These are phyloP conservation scores for Lathronympha strigana DNA, from an alignment of 2,888 invertebrate genomes.

Conservation along the genomic window DNA sequence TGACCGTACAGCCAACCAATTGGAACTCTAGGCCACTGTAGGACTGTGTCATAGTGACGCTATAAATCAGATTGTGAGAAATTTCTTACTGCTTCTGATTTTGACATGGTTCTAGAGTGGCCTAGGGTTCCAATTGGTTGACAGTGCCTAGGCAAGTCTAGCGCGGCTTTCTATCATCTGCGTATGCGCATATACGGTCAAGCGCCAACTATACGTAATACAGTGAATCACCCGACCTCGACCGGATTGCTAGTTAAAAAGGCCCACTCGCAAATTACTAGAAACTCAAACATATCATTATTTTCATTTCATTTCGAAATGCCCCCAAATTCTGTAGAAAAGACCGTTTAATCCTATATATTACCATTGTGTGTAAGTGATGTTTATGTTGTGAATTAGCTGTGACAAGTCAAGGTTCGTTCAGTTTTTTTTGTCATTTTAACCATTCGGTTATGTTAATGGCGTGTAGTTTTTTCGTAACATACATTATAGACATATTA, in stretches of 20 bases:
- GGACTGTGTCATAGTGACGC: too few species aligned
- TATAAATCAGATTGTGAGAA: too few species aligned
- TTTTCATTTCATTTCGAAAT: too few species aligned
- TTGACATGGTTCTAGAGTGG: too few species aligned
- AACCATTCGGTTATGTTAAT: background rate
- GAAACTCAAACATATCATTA: slow-evolving; percentile 27
- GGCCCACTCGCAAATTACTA: slow-evolving; percentile 9
- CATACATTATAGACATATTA: background rate
- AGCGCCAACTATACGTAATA: slow-evolving; percentile 8
- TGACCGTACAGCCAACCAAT: too few species aligned
- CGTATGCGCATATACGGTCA: slow-evolving; percentile 20
- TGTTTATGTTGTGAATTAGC: slow-evolving; percentile 11
- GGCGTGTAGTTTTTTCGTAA: background rate
- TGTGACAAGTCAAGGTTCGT: slow-evolving; percentile 9
- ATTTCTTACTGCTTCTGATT: too few species aligned
- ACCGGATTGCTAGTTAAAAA: slow-evolving; percentile 18
- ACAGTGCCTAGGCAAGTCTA: too few species aligned
- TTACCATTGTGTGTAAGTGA: slow-evolving; percentile 1
- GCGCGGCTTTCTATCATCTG: background rate
- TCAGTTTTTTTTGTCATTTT: slow-evolving; percentile 8
- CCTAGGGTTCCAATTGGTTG: too few species aligned
- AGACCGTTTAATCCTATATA: slow-evolving; percentile 4
- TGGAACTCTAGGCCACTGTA: too few species aligned
- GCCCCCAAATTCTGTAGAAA: slow-evolving; percentile 9
- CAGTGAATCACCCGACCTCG: slow-evolving; percentile 35